Conservation (phyloP, 2,888 invertebrate species). For the Terebella lapidaria region DNA sequence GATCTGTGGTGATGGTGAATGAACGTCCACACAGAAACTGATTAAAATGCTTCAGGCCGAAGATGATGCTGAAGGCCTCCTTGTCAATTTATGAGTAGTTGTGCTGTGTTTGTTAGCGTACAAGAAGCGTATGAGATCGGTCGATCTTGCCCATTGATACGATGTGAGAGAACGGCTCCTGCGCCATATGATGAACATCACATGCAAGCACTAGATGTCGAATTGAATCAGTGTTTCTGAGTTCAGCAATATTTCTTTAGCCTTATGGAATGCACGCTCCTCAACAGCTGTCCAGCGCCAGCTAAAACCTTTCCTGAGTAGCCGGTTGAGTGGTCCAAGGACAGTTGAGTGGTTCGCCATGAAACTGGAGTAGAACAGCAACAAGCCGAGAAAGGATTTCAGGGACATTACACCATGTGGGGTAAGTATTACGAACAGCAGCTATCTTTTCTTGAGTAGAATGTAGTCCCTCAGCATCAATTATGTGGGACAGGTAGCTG, state of each 20-base stretch:
- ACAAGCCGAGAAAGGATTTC: neutral
- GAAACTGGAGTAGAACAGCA: neutral
- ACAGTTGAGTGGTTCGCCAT: neutral
- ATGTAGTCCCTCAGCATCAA: neutral
- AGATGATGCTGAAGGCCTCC: conserved; percentile 49
- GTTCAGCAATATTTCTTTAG: neutral
- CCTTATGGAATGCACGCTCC: neutral
- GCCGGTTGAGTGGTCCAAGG: neutral
- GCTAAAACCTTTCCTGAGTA: neutral
- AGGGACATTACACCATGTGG: neutral
- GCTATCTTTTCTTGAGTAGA: neutral
- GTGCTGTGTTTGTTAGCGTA: conserved; percentile 46
- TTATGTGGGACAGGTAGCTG: neutral
- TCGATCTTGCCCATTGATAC: neutral
- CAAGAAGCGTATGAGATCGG: conserved; percentile 38
- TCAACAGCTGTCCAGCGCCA: neutral
- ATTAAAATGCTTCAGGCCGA: conserved; percentile 50
- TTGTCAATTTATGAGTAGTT: conserved; percentile 46
- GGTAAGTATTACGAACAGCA: neutral
- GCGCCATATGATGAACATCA: conserved; percentile 1
- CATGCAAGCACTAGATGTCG: neutral
- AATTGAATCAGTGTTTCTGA: neutral
- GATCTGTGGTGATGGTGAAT: conserved; percentile 52
- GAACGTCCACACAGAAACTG: conserved; percentile 48
- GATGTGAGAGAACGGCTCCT: conserved; percentile 2